Evolutionary conservation across 2,797 vertebrate genomes (phyloP), one percentile per base, ranked within the genome.

Genomic region (Clarias laeviceps): DNA sequence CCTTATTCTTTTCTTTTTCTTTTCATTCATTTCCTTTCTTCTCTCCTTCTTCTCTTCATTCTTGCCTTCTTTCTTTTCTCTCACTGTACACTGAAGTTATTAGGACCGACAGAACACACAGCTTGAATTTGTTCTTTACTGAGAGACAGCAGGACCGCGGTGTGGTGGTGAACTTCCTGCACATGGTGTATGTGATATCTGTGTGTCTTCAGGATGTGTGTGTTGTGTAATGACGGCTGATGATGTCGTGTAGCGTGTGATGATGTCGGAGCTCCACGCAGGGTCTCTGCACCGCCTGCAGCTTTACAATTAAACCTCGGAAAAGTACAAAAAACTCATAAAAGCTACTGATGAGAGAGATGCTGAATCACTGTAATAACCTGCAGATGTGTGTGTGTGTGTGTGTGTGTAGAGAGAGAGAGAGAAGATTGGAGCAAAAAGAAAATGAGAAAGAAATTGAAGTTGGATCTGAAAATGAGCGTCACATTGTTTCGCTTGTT

Each of bases 291-390:
- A 24, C 22, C 37, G 69, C 37, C 69, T 72, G 70, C 15, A 40
- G 40, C 40, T 45, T 50, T 45, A 29, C 27, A 78, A 57, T 78
- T 78, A 84, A 56, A n/a, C 62, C 18, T 27, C 2, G 2, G 22
- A 72, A 45, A 24, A 15, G 22, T 14, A 45, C 22, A 45, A 65
- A 56, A 34, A 66, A 29, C 8, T 70, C 68, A 70, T 82, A 85
- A 62, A 45, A 80, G 15, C 20, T 32, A 34, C 17, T 76, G 78
- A 68, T 65, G 69, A 82, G 65, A 73, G 80, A 69, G 32, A 77
- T 20, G 20, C 29, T 84, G 87, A 87, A 54, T 87, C 84, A 84
- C 73, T 62, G 50, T 61, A 68, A 74, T 85, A 11, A 82, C 59
- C 73, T 80, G 64, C 22, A 73, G 11, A 27, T 79, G 56, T 78